Percentiles rank a stretch among this genome's conserved stretches.
These are phyloP conservation scores for Picus viridis DNA, from an alignment of 2,797 vertebrate genomes.

Conservation along the genomic window DNA sequence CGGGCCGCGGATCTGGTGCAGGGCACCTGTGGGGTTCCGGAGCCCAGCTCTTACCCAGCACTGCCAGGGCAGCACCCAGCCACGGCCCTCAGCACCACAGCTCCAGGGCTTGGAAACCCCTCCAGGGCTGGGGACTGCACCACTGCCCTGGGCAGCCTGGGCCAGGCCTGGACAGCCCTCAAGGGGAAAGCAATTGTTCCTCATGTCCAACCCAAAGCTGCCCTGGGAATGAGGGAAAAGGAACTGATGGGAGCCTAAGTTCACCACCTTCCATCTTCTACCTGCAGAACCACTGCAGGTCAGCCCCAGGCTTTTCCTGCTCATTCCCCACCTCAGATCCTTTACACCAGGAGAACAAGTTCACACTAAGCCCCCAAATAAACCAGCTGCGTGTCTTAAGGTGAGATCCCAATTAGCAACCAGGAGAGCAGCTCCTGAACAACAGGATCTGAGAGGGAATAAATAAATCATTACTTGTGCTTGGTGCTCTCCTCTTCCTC, in stretches of 20 bases:
- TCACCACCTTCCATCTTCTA: background rate
- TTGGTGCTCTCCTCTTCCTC: constrained; percentile 74
- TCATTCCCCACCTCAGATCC: background rate
- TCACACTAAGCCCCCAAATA: background rate
- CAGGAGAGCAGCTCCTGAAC: background rate
- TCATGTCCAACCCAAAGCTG: background rate
- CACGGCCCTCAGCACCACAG: background rate
- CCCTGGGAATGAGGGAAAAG: background rate
- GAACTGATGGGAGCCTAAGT: background rate
- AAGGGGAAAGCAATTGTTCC: background rate
- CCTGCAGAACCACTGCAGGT: accelerated
- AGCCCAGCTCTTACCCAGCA: background rate
- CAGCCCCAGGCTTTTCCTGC: background rate
- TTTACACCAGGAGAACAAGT: background rate
- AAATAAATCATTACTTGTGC: constrained; percentile 80
- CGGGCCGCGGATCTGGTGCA: too few species aligned
- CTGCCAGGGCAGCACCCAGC: background rate
- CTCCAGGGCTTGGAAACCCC: background rate
- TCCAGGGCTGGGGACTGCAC: background rate
- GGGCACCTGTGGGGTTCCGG: background rate
- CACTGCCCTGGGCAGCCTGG: background rate
- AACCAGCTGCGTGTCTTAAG: accelerated
- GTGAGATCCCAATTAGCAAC: background rate
- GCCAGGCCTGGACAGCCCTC: too few species aligned
- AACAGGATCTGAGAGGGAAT: background rate